These are phyloP conservation scores for Platysteira castanea DNA, from an alignment of 2,113 vertebrate genomes.

Conservation along the genomic window DNA sequence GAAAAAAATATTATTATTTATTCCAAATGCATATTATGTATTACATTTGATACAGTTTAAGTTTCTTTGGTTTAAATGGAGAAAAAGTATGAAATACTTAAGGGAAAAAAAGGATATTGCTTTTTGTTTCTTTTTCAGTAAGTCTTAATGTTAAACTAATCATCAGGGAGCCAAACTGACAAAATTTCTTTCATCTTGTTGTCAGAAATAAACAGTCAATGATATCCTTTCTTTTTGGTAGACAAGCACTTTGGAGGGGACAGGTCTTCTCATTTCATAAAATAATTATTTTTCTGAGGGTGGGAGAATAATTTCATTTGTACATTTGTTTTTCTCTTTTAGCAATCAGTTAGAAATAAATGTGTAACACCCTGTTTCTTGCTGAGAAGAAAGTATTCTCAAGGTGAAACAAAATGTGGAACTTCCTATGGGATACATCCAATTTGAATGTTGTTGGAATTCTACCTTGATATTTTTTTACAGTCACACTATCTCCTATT, in stretches of 20 bases:
- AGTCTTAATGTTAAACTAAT: neutral
- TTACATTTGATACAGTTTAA: neutral
- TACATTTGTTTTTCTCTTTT: neutral
- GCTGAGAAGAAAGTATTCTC: slow-evolving; percentile 14
- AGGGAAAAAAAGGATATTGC: neutral
- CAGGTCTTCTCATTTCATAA: slow-evolving; percentile 63
- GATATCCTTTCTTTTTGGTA: slow-evolving; percentile 45
- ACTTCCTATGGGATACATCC: neutral
- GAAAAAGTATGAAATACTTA: neutral
- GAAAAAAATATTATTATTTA: neutral
- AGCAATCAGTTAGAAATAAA: slow-evolving; percentile 55
- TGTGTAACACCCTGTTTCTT: neutral
- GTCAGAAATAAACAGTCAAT: slow-evolving; percentile 54
- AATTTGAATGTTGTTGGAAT: neutral
- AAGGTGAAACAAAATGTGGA: neutral
- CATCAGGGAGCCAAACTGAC: neutral
- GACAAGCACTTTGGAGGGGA: slow-evolving; percentile 52
- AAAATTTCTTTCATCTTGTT: slow-evolving; percentile 18
- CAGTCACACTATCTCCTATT: neutral
- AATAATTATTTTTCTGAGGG: slow-evolving; percentile 55
- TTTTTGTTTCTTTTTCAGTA: neutral
- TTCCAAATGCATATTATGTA: neutral
- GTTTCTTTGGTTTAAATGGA: neutral
- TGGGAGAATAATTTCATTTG: neutral
- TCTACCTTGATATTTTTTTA: neutral